Conservation (phyloP, 2,113 vertebrate species). For the Corythoichthys intestinalis region DNA sequence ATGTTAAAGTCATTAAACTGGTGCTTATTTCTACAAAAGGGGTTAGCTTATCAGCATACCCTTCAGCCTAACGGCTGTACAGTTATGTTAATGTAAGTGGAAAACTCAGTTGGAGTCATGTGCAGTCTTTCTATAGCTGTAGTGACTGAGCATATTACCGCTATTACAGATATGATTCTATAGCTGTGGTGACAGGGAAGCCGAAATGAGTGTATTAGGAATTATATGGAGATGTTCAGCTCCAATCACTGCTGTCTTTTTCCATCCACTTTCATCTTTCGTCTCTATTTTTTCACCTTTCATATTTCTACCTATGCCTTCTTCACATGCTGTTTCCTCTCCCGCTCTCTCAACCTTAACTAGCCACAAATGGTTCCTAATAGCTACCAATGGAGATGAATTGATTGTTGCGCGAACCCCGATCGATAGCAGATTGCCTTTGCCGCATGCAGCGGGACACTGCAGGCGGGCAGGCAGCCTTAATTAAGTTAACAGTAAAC, state of each 20-base stretch:
- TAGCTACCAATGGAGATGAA: slow-evolving; percentile 72
- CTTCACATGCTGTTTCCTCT: slow-evolving; percentile 1
- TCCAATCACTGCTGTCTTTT: slow-evolving; percentile 40
- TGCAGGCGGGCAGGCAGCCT: slow-evolving; percentile 43
- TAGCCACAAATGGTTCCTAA: slow-evolving; percentile 72
- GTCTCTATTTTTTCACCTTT: slow-evolving; percentile 16
- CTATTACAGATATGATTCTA: slow-evolving; percentile 49
- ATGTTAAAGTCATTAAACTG: not conserved
- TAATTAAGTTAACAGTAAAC: slow-evolving; percentile 72
- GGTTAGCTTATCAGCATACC: slow-evolving; percentile 11
- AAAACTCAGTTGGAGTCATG: slow-evolving; percentile 25
- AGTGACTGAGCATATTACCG: slow-evolving; percentile 39
- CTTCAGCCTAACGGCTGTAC: slow-evolving; percentile 12
- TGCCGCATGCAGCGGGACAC: slow-evolving; percentile 57
- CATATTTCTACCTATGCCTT: not conserved
- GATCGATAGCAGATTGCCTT: slow-evolving; percentile 69
- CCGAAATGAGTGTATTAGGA: slow-evolving; percentile 49
- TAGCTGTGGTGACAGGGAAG: slow-evolving; percentile 38
- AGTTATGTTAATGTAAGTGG: slow-evolving; percentile 30
- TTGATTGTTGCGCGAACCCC: slow-evolving; percentile 58
- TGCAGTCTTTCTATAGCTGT: slow-evolving; percentile 37
- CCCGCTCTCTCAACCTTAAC: slow-evolving; percentile 54
- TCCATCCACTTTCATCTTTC: slow-evolving; percentile 24
- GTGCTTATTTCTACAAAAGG: slow-evolving; percentile 6
- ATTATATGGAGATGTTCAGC: slow-evolving; percentile 58